phyloP scores from a whole-genome alignment of 2,797 vertebrate genomes.

The Girardinus metallicus region DNA sequence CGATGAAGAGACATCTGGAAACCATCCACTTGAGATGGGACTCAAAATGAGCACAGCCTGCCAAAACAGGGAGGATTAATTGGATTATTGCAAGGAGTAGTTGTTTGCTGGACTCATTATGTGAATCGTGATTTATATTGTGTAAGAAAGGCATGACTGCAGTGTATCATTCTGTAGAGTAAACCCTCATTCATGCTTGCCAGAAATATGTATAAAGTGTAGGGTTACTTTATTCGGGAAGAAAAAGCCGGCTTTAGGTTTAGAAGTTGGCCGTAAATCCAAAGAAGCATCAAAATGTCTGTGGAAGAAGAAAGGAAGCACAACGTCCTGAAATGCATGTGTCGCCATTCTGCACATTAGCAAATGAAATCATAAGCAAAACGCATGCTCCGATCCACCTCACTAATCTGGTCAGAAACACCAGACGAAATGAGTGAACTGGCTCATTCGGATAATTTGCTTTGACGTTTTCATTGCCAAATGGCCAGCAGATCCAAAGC shows the following conservation, averaged over 20 bases:
- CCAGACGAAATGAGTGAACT: slow-evolving; percentile 60
- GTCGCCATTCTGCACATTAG: background rate
- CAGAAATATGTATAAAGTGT: slow-evolving; percentile 15
- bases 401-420: slow-evolving; percentile 47
- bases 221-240: slow-evolving; percentile 24
- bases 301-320: background rate
- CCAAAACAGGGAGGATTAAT: slow-evolving; percentile 55
- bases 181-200: slow-evolving; percentile 12
- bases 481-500: slow-evolving; percentile 57
- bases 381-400: slow-evolving; percentile 30
- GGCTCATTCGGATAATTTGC: slow-evolving; percentile 70
- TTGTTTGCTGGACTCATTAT: slow-evolving; percentile 46
- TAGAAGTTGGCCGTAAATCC: slow-evolving; percentile 15
- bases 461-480: slow-evolving; percentile 76
- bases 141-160: slow-evolving; percentile 40
- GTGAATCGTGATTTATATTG: slow-evolving; percentile 41
- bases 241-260: background rate
- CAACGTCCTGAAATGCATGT: slow-evolving; percentile 2
- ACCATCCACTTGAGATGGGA: slow-evolving; percentile 58
- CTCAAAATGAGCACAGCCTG: slow-evolving; percentile 31
- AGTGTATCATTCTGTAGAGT: slow-evolving; percentile 29
- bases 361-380: slow-evolving; percentile 37
- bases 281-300: slow-evolving; percentile 6
- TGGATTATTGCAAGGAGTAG: slow-evolving; percentile 53
- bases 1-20: slow-evolving; percentile 71